A percentile compares a stretch with the other conserved stretches of the same genome.
Evolutionary conservation across 2,888 invertebrate genomes (phyloP).

Genomic region (Brenthis hecate): DNA sequence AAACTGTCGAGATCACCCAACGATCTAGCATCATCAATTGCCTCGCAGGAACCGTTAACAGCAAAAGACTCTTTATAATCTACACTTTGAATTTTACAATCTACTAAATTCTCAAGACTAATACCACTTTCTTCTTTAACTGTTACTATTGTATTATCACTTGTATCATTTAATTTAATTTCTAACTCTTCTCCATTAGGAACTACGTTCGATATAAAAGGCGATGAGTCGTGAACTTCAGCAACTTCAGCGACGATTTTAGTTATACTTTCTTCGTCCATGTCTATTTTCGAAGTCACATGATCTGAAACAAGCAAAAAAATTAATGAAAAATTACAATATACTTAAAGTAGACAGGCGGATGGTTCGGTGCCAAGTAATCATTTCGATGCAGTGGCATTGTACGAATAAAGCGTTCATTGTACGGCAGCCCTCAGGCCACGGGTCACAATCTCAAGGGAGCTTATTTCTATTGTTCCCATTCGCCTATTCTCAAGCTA

Average conservation of each 20-base stretch:
- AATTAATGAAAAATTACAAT: conserved; percentile 34
- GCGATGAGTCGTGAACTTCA: conserved; percentile 46
- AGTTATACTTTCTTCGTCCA: conserved; percentile 65
- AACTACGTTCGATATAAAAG: conserved; percentile 50
- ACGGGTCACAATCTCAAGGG: conserved; percentile 57
- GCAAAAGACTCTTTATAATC: conserved; percentile 56
- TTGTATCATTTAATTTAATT: conserved; percentile 46
- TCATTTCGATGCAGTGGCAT: conserved; percentile 57
- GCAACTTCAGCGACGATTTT: conserved; percentile 49
- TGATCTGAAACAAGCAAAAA: conserved; percentile 70
- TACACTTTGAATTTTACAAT: conserved; percentile 47
- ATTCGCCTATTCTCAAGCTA: conserved; percentile 50
- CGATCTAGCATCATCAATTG: conserved; percentile 70
- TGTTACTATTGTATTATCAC: conserved; percentile 46
- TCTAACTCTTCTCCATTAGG: conserved; percentile 44
- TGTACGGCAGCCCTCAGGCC: conserved; percentile 56
- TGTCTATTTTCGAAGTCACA: conserved; percentile 64
- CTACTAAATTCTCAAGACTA: conserved; percentile 51
- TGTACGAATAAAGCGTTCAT: conserved; percentile 51
- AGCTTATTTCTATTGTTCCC: conserved; percentile 59
- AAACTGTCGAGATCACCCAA: conserved; percentile 71
- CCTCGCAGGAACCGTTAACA: conserved; percentile 63
- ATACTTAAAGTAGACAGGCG: conserved; percentile 29
- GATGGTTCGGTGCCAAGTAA: conserved; percentile 48
- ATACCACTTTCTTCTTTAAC: conserved; percentile 59